Conservation (phyloP, 2,113 vertebrate species). For the Anas platyrhynchos region DNA sequence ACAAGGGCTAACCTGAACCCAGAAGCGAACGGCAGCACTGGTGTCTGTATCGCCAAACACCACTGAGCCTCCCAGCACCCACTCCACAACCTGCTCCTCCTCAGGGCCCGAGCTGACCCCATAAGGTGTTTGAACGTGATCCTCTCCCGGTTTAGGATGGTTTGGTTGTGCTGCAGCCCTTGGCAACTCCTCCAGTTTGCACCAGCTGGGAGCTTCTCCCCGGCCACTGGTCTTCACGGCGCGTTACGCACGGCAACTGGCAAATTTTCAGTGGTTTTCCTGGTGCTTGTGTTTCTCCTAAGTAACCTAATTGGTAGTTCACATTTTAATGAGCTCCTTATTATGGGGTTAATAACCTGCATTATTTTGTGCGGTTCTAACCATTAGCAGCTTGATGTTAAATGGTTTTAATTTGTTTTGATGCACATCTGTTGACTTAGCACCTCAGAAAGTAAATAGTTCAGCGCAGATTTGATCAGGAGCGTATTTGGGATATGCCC, state of each 20-base stretch:
- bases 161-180: background rate
- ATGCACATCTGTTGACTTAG: conserved; percentile 49
- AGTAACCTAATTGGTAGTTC: conserved; percentile 52
- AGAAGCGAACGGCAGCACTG: background rate
- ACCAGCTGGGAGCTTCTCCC: background rate
- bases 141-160: background rate
- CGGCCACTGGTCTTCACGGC: background rate
- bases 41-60: background rate
- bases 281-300: conserved; percentile 1
- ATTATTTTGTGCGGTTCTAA: conserved; percentile 38
- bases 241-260: background rate
- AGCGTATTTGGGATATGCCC: background rate
- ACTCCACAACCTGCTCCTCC: background rate
- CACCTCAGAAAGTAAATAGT: background rate
- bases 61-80: background rate
- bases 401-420: conserved; percentile 54
- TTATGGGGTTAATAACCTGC: conserved; percentile 51
- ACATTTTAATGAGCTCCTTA: conserved; percentile 54
- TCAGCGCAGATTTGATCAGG: conserved; percentile 22
- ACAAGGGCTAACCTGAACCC: background rate
- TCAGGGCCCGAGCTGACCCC: background rate
- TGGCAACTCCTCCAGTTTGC: background rate
- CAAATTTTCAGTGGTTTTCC: conserved; percentile 20
- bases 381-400: conserved; percentile 34
- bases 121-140: background rate